Conservation (phyloP, 2,888 invertebrate species). For the Orthosia gracilis region DNA sequence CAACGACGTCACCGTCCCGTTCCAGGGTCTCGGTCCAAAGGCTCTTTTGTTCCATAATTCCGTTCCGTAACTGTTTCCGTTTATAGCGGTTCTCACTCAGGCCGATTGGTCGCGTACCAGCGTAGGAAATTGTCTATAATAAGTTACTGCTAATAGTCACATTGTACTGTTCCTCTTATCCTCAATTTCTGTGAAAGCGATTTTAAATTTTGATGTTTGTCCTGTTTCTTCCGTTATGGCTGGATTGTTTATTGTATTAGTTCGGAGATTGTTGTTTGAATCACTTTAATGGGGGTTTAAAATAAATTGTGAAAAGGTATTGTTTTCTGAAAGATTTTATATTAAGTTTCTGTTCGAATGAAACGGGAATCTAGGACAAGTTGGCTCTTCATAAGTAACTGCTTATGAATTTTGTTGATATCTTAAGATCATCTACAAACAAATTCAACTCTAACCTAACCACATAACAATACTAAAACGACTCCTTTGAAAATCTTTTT, state of each 20-base stretch:
- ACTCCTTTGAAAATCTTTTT: conserved; percentile 3
- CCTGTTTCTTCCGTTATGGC: conserved; percentile 65
- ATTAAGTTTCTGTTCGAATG: background rate
- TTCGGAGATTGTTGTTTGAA: conserved; percentile 59
- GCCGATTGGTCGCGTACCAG: conserved; percentile 84
- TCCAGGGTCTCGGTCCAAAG: conserved; percentile 67
- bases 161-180: conserved; percentile 79
- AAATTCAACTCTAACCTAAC: background rate
- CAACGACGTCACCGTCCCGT: conserved; percentile 56
- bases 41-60: conserved; percentile 77
- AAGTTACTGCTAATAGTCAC: conserved; percentile 82
- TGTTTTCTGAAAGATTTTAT: conserved; percentile 7
- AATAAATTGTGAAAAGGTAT: conserved; percentile 24
- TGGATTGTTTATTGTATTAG: conserved; percentile 60
- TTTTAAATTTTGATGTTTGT: conserved; percentile 80
- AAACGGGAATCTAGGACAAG: background rate
- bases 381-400: background rate
- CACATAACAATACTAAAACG: background rate
- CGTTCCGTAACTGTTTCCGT: conserved; percentile 82
- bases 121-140: conserved; percentile 85
- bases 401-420: background rate
- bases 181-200: conserved; percentile 76
- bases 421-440: background rate
- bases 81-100: conserved; percentile 86
- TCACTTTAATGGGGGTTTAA: conserved; percentile 42